Conservation (phyloP, 1,140 invertebrate species). For the Drosophila sturtevanti region DNA sequence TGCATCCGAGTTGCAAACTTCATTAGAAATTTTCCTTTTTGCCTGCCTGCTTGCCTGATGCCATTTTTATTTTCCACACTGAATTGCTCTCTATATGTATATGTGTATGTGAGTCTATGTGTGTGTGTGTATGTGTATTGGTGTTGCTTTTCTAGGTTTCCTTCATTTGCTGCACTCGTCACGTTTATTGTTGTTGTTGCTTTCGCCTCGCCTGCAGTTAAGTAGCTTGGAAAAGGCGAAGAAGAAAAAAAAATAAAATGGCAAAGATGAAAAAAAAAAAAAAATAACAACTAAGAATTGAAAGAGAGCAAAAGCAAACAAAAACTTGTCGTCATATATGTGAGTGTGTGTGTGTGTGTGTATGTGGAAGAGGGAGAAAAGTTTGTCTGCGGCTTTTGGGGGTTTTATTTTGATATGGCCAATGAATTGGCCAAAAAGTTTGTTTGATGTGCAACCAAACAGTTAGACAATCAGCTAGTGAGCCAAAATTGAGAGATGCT, state of each 20-base stretch:
- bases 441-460: constrained; percentile 46
- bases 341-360: not conserved
- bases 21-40: constrained; percentile 76
- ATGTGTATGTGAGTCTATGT: constrained; percentile 19
- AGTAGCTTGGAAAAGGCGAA: constrained; percentile 45
- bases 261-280: constrained; percentile 22
- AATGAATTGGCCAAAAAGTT: constrained; percentile 66
- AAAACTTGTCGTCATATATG: constrained; percentile 78
- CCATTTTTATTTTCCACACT: constrained; percentile 33
- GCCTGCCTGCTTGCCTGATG: constrained; percentile 48
- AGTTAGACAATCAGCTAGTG: constrained; percentile 4
- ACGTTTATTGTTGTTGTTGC: constrained; percentile 45
- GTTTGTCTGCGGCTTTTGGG: constrained; percentile 66
- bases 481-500: not conserved
- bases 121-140: constrained; percentile 10
- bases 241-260: constrained; percentile 12
- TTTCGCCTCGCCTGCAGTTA: constrained; percentile 59
- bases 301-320: constrained; percentile 34
- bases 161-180: constrained; percentile 49
- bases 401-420: constrained; percentile 66
- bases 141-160: constrained; percentile 23
- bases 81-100: constrained; percentile 7
- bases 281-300: constrained; percentile 11
- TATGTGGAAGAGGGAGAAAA: constrained; percentile 41
- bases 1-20: constrained; percentile 78